phyloP scores from a whole-genome alignment of 2,113 vertebrate species.

The Istiophorus platypterus region DNA sequence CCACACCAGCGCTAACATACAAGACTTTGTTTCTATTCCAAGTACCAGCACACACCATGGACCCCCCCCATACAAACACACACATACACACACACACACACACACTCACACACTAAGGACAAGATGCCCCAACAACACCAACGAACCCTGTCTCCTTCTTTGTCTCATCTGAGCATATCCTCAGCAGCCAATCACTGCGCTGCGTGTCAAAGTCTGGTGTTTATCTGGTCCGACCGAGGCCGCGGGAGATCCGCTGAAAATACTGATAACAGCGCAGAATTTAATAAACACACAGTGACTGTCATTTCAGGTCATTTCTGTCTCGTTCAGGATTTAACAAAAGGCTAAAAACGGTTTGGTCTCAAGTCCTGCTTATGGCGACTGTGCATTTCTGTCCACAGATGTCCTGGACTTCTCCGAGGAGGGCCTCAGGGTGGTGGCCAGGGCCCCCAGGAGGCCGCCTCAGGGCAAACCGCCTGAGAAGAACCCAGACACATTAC shows the following conservation, averaged over 20 bases:
- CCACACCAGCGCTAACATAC: neutral
- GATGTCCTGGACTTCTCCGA: conserved; percentile 89
- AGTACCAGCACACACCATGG: neutral
- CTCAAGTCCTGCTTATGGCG: neutral
- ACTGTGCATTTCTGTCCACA: conserved; percentile 27
- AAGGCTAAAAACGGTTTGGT: too few species aligned
- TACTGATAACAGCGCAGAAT: neutral
- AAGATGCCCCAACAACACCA: neutral
- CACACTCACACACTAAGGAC: neutral
- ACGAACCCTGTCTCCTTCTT: too few species aligned
- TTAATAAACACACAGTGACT: neutral
- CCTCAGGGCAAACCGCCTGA: conserved; percentile 87
- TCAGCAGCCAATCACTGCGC: neutral
- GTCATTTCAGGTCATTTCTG: neutral
- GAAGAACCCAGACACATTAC: conserved; percentile 92
- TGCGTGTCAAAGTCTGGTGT: too few species aligned
- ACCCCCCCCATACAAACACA: too few species aligned
- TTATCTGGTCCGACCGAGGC: too few species aligned
- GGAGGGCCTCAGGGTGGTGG: conserved; percentile 83
- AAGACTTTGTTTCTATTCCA: neutral
- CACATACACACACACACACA: too few species aligned
- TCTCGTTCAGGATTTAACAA: neutral
- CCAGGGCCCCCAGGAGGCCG: conserved; percentile 87
- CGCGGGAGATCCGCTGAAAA: neutral
- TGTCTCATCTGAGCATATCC: neutral